These are phyloP conservation scores for Alloscopus bannaensis DNA, from an alignment of 2,888 invertebrate genomes.

Conservation along the genomic window DNA sequence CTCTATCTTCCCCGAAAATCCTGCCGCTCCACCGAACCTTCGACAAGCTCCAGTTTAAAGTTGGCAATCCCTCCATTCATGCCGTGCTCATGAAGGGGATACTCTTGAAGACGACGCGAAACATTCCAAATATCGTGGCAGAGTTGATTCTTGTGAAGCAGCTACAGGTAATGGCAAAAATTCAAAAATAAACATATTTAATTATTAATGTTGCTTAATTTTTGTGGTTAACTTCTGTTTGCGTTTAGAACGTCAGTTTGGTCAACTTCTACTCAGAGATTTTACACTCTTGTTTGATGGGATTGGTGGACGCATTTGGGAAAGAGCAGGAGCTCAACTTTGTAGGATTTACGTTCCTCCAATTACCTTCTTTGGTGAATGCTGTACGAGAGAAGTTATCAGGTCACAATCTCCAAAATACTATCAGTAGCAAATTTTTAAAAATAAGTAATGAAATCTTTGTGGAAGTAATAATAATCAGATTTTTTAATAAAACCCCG, in stretches of 20 bases:
- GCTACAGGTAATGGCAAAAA: conserved; percentile 80
- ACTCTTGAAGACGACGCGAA: conserved; percentile 88
- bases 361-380: conserved; percentile 88
- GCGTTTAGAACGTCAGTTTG: conserved; percentile 82
- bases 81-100: conserved; percentile 90
- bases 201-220: background rate
- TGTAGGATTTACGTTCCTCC: conserved; percentile 95
- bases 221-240: too few relatives aligned
- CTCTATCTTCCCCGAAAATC: conserved; percentile 26
- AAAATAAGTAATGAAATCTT: too few relatives aligned
- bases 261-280: conserved; percentile 91
- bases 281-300: conserved; percentile 91
- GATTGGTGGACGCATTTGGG: conserved; percentile 90
- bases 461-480: too few relatives aligned
- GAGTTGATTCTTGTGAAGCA: conserved; percentile 90
- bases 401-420: too few relatives aligned
- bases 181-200: too few relatives aligned
- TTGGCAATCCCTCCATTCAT: conserved; percentile 78
- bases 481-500: too few relatives aligned
- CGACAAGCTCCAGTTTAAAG: conserved; percentile 56
- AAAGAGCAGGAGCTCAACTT: conserved; percentile 90
- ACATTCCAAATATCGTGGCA: conserved; percentile 86
- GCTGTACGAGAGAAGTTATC: conserved; percentile 80
- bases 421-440: too few relatives aligned
- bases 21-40: conserved; percentile 21